Evolutionary conservation across 2,797 vertebrate species (phyloP).

Genomic region (Phoebastria nigripes): DNA sequence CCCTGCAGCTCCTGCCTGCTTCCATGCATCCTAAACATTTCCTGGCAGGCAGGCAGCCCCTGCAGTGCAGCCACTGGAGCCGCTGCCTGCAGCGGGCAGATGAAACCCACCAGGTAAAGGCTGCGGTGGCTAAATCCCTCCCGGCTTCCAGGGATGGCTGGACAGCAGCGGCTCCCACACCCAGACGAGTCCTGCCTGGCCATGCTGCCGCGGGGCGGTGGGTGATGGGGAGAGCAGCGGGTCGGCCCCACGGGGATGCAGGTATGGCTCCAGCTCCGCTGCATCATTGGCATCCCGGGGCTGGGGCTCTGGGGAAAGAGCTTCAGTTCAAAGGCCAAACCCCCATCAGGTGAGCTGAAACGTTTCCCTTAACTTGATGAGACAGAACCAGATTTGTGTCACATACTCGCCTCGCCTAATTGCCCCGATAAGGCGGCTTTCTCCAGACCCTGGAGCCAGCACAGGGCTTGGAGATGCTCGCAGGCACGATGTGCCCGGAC

Average conservation of each 20-base stretch:
- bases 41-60: background rate
- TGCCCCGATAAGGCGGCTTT: rapidly evolving
- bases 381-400: constrained; percentile 40
- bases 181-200: background rate
- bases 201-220: rapidly evolving
- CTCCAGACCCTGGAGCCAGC: background rate
- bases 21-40: background rate
- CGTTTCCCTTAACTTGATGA: background rate
- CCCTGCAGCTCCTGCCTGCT: background rate
- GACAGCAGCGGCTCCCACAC: rapidly evolving
- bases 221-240: background rate
- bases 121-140: background rate
- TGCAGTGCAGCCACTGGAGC: background rate
- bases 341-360: background rate
- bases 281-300: rapidly evolving
- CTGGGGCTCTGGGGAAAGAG: background rate
- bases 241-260: background rate
- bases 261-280: background rate
- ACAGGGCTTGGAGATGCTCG: rapidly evolving
- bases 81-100: rapidly evolving
- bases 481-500: background rate
- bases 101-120: background rate
- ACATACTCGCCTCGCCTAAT: background rate
- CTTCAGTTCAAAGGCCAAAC: constrained; percentile 24
- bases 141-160: background rate